Evolutionary conservation across 1,140 invertebrate species (phyloP).

Genomic region (Nilaparvata lugens): DNA sequence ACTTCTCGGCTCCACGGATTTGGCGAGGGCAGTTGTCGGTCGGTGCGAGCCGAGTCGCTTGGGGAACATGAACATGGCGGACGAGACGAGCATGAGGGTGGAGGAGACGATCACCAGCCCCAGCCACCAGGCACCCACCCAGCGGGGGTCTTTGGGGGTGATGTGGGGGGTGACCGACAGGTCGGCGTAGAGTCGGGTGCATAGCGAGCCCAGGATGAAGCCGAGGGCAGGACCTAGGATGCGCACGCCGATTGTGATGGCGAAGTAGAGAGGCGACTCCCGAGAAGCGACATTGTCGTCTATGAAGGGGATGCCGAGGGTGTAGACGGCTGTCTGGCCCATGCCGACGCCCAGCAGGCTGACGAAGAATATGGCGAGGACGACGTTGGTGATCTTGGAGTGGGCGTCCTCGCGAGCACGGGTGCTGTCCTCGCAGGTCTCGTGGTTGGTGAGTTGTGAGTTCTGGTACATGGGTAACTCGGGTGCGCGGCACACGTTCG

Average conservation of each 20-base stretch:
- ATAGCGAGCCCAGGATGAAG: constrained; percentile 83
- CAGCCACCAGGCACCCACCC: constrained; percentile 90
- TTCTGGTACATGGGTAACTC: neutral
- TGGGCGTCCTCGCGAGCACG: constrained; percentile 48
- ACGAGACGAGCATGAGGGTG: constrained; percentile 64
- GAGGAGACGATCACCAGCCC: constrained; percentile 71
- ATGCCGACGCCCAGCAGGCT: constrained; percentile 83
- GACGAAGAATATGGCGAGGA: constrained; percentile 77
- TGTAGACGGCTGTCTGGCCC: constrained; percentile 86
- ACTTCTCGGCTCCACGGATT: constrained; percentile 31
- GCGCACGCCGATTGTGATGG: constrained; percentile 83
- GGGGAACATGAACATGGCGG: constrained; percentile 85
- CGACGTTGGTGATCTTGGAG: constrained; percentile 65
- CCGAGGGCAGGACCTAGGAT: constrained; percentile 85
- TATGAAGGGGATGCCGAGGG: constrained; percentile 87
- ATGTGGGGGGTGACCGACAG: constrained; percentile 63
- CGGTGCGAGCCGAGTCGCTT: constrained; percentile 46
- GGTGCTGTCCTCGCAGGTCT: constrained; percentile 29
- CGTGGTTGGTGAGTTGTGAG: neutral
- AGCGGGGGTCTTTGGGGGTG: constrained; percentile 72
- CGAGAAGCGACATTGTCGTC: constrained; percentile 87
- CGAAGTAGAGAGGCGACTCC: constrained; percentile 89
- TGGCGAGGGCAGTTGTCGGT: constrained; percentile 21
- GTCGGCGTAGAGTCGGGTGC: constrained; percentile 79
- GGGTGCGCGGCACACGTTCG: constrained; percentile 3